These are phyloP conservation scores for Plusia festucae DNA, from an alignment of 2,888 invertebrate genomes.

Conservation along the genomic window DNA sequence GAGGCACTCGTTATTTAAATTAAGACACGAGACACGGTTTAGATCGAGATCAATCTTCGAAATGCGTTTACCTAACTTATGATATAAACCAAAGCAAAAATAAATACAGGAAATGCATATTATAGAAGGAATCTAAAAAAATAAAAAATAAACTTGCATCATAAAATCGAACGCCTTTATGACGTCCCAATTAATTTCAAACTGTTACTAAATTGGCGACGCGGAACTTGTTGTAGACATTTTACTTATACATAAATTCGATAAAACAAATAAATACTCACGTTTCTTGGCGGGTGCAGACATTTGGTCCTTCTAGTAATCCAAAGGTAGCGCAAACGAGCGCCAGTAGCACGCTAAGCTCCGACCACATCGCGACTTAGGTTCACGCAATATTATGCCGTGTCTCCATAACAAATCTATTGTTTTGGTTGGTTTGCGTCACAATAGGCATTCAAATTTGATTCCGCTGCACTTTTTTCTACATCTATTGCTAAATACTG, in stretches of 20 bases:
- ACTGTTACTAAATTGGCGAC: background rate
- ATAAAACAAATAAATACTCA: constrained; percentile 53
- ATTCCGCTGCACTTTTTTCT: constrained; percentile 51
- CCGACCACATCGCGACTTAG: constrained; percentile 76
- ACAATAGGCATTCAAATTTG: constrained; percentile 69
- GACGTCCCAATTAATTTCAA: background rate
- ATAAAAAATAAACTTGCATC: background rate
- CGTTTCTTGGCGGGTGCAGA: constrained; percentile 92
- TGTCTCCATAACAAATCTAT: constrained; percentile 83
- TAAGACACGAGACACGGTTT: background rate
- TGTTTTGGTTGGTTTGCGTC: constrained; percentile 72
- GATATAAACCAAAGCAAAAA: background rate
- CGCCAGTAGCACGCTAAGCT: constrained; percentile 67
- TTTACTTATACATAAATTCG: background rate
- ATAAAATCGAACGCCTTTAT: background rate
- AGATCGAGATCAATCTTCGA: background rate
- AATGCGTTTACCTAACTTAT: background rate
- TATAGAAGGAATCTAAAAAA: background rate
- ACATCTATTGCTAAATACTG: constrained; percentile 31
- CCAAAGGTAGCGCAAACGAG: constrained; percentile 67
- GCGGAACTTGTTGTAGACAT: background rate
- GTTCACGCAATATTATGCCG: constrained; percentile 67
- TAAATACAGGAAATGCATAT: background rate
- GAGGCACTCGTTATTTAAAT: background rate
- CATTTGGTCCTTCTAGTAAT: constrained; percentile 92